Conservation (phyloP, 2,888 invertebrate genomes). For the Parnassius glacialis region DNA sequence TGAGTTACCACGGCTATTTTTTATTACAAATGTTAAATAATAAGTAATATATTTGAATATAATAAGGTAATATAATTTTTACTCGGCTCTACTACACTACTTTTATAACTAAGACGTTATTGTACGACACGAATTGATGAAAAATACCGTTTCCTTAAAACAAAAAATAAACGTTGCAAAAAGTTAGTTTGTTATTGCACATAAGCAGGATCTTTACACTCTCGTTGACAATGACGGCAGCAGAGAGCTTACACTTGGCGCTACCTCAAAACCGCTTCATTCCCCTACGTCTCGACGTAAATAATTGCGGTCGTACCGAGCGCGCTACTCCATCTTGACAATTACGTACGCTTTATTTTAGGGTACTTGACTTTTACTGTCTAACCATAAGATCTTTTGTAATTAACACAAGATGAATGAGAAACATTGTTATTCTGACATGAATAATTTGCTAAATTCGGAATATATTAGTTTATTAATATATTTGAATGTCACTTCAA, state of each 20-base stretch:
- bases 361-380: slow-evolving; percentile 45
- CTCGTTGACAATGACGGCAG: slow-evolving; percentile 39
- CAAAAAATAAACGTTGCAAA: slow-evolving; percentile 13
- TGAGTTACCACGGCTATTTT: too few species aligned
- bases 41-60: too few species aligned
- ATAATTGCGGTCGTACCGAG: slow-evolving; percentile 69
- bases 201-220: slow-evolving; percentile 14
- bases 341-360: slow-evolving; percentile 72
- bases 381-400: slow-evolving; percentile 31
- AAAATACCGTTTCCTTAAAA: slow-evolving; percentile 35
- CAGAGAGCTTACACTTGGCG: slow-evolving; percentile 53
- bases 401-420: slow-evolving; percentile 28
- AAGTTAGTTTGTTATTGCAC: slow-evolving; percentile 18
- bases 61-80: too few species aligned
- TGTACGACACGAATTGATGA: too few species aligned
- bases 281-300: slow-evolving; percentile 73
- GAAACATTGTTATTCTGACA: slow-evolving; percentile 2
- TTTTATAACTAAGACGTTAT: too few species aligned
- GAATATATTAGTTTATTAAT: background rate
- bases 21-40: too few species aligned
- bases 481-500: too few species aligned
- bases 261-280: slow-evolving; percentile 66
- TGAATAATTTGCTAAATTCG: background rate
- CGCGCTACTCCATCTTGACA: slow-evolving; percentile 61
- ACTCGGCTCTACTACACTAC: too few species aligned